Evolutionary conservation across 2,113 vertebrate species (phyloP).

Genomic region (Callorhinus ursinus): DNA sequence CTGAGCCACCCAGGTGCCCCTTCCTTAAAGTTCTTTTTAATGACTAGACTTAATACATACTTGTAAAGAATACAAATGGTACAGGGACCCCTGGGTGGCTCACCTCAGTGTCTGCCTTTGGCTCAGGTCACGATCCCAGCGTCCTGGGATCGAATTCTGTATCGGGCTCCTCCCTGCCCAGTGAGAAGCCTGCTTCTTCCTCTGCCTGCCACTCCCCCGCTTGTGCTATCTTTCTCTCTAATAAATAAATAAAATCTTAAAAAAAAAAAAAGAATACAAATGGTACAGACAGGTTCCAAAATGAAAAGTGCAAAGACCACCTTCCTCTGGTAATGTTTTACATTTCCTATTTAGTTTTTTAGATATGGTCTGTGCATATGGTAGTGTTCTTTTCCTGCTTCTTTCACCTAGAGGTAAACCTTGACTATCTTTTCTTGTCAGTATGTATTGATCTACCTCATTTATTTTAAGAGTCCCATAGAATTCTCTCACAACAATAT

Average conservation of each 20-base stretch:
- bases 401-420: neutral
- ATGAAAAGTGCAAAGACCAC: neutral
- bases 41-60: neutral
- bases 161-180: too few species aligned
- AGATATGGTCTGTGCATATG: neutral
- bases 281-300: neutral
- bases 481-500: neutral
- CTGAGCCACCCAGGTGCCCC: neutral
- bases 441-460: neutral
- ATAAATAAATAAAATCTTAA: too few species aligned
- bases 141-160: too few species aligned
- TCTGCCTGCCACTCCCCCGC: too few species aligned
- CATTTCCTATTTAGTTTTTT: neutral
- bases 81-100: neutral
- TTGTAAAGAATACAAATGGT: neutral
- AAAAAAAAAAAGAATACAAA: neutral
- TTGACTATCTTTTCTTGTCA: neutral
- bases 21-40: conserved; percentile 15
- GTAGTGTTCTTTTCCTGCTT: neutral
- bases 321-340: neutral
- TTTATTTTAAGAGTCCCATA: neutral
- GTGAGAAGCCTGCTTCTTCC: too few species aligned
- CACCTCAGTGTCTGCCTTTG: too few species aligned
- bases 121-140: too few species aligned
- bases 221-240: too few species aligned